Conservation (phyloP, 2,113 vertebrate genomes). For the Rhabdornis inornatus region DNA sequence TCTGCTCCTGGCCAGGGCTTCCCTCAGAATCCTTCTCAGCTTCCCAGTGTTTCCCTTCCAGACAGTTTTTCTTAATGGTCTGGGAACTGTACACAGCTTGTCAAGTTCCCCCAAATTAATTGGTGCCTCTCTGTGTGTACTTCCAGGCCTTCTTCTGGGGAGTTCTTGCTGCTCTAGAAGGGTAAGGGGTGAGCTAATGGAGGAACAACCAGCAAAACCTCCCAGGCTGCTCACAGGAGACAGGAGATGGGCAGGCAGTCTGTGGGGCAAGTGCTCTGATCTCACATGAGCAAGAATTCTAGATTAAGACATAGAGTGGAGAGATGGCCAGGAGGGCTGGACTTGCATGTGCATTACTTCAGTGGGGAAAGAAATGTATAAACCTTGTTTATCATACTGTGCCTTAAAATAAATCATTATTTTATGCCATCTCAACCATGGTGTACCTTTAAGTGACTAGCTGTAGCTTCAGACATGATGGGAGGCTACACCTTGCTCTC, state of each 20-base stretch:
- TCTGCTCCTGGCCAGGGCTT: neutral
- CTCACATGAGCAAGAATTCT: neutral
- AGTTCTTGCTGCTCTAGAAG: neutral
- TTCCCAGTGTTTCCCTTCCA: neutral
- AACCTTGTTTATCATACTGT: neutral
- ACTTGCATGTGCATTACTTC: neutral
- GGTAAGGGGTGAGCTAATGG: neutral
- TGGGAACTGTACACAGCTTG: slow-evolving; percentile 37
- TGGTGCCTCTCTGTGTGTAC: neutral
- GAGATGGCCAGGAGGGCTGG: neutral
- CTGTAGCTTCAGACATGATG: neutral
- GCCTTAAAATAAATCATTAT: neutral
- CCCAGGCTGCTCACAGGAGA: neutral
- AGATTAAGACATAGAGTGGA: neutral
- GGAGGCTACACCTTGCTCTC: neutral
- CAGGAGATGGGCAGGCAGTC: neutral
- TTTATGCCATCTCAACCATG: neutral
- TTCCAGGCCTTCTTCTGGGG: neutral
- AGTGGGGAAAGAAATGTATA: neutral
- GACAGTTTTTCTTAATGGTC: slow-evolving; percentile 23
- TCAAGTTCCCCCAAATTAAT: slow-evolving; percentile 32
- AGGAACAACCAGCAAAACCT: neutral
- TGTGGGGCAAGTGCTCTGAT: neutral
- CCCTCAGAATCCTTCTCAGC: neutral
- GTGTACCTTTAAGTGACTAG: neutral